Evolutionary conservation across 2,888 invertebrate genomes (phyloP), one percentile per base, ranked within the genome.

Genomic region (Crepidodera aurea): DNA sequence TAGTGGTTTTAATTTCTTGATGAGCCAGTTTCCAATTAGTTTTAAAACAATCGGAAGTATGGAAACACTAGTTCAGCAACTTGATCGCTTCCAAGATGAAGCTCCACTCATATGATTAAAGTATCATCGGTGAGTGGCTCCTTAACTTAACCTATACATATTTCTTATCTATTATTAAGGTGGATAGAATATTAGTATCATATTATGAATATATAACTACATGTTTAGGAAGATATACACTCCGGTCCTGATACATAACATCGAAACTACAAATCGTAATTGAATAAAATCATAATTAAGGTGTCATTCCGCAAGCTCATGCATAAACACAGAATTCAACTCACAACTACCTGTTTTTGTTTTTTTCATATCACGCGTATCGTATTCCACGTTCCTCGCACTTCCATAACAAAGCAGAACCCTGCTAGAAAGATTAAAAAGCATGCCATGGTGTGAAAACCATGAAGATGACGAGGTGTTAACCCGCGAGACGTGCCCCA

Each of bases 281-380:
- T 51, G 37, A 51, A 51, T 51, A 15, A 51, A 51, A 51, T 12
- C 25, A 46, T 53, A 62, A 51, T 57, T 62, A 51, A 57, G 48
- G 50, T 58, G 58, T 54, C 57, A 48, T 40, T 54, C 34, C 12
- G 22, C 50, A n/a, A 57, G 22, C 25, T 22, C 37, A 25, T 25
- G 15, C 50, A 50, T 25, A 44, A 16, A 44, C 29, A 22, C 46
- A 46, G 13, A 46, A 51, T 8, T 18, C 53, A 42, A 16, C 50
- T 27, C 60, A 27, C 57, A 65, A 57, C 65, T 62, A 65, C 65
- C 65, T 62, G 62, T 57, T 62, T 59, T 53, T 51, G 46, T 62
- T 39, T 56, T 57, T 62, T n/a, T 60, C 48, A 34, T 22, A 40
- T 56, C 51, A 39, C 16, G 51, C 59, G 40, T 59, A 59, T 59